phyloP scores from a whole-genome alignment of 2,113 vertebrate genomes.

The Larimichthys crocea region DNA sequence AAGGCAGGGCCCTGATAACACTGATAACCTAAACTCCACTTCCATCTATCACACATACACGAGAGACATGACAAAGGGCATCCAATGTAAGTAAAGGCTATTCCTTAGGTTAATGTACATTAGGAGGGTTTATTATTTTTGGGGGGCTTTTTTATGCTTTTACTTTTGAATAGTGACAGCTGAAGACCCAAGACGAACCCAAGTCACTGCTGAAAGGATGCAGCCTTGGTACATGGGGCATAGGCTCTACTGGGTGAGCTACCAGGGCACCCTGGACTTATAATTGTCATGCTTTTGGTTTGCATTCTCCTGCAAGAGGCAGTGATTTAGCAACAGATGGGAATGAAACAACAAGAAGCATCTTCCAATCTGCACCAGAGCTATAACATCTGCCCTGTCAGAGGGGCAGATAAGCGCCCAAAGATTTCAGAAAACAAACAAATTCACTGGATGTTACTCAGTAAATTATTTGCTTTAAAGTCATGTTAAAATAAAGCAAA shows the following conservation, averaged over 20 bases:
- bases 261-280: too few relatives aligned
- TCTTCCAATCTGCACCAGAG: slow-evolving; percentile 17
- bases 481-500: background rate
- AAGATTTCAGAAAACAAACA: background rate
- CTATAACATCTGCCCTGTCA: slow-evolving; percentile 24
- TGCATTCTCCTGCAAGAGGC: background rate
- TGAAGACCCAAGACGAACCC: too few relatives aligned
- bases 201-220: too few relatives aligned
- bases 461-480: background rate
- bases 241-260: too few relatives aligned
- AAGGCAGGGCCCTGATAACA: slow-evolving; percentile 58
- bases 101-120: background rate
- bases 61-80: background rate
- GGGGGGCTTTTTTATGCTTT: too few relatives aligned
- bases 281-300: background rate
- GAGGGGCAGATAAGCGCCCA: background rate
- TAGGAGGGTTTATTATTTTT: background rate
- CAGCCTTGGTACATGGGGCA: too few relatives aligned
- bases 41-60: slow-evolving; percentile 38
- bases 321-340: background rate
- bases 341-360: background rate
- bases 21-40: slow-evolving; percentile 66
- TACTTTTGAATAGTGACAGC: too few relatives aligned
- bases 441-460: background rate
- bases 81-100: slow-evolving; percentile 6